phyloP scores from a whole-genome alignment of 2,888 invertebrate genomes.

The Clostera curtula region DNA sequence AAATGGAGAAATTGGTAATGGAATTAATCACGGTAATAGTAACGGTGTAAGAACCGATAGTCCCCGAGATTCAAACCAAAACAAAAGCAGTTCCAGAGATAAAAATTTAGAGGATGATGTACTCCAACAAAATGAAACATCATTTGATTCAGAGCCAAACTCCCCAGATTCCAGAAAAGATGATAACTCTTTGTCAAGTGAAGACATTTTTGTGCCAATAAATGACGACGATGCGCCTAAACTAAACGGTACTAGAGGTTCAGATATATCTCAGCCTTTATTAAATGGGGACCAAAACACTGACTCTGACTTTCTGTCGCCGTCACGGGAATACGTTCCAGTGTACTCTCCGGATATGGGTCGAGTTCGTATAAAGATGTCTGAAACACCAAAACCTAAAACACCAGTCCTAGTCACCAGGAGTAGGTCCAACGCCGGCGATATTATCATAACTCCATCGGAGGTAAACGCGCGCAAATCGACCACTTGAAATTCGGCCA shows the following conservation, averaged over 20 bases:
- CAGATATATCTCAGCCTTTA: slow-evolving; percentile 67
- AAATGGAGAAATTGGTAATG: slow-evolving; percentile 57
- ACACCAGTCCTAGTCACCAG: slow-evolving; percentile 88
- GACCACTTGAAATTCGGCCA: slow-evolving; percentile 57
- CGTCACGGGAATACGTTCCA: slow-evolving; percentile 65
- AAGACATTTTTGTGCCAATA: slow-evolving; percentile 64
- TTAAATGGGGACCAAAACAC: slow-evolving; percentile 59
- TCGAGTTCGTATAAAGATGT: slow-evolving; percentile 84
- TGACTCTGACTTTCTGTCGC: slow-evolving; percentile 58
- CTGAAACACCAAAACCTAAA: slow-evolving; percentile 85
- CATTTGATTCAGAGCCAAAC: slow-evolving; percentile 52
- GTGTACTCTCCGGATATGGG: slow-evolving; percentile 81
- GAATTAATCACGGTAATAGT: slow-evolving; percentile 42
- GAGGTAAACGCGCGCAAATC: slow-evolving; percentile 50
- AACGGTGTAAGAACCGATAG: slow-evolving; percentile 55
- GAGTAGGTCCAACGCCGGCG: slow-evolving; percentile 83
- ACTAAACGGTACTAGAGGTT: slow-evolving; percentile 60
- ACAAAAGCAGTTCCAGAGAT: slow-evolving; percentile 63
- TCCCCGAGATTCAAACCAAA: slow-evolving; percentile 65
- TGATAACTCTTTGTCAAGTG: slow-evolving; percentile 61
- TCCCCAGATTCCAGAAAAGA: slow-evolving; percentile 67
- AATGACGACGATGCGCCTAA: slow-evolving; percentile 62
- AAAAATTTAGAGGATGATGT: slow-evolving; percentile 51
- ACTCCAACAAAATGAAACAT: slow-evolving; percentile 46
- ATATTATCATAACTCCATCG: slow-evolving; percentile 81